A percentile compares a stretch with the other conserved stretches of the same genome.
Conservation (phyloP, 2,797 vertebrate genomes). For the Vultur gryphus region DNA sequence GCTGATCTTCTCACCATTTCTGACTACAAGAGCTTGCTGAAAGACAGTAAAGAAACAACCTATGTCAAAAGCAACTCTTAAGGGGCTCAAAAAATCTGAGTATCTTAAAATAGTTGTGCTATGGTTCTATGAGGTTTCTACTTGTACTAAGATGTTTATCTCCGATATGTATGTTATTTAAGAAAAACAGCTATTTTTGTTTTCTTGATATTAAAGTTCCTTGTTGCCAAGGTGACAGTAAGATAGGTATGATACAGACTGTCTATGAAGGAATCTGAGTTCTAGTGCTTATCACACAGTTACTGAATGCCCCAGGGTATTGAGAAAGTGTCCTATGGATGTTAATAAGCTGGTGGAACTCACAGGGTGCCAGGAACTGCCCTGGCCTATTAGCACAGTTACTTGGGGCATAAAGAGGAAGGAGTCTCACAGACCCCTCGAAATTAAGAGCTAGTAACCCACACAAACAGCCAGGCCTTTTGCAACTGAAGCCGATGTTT, state of each 20-base stretch:
- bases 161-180: not conserved
- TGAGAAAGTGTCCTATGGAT: not conserved
- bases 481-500: not conserved
- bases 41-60: not conserved
- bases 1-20: slow-evolving; percentile 90
- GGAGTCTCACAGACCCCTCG: not conserved
- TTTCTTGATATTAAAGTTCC: not conserved
- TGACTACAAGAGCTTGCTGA: slow-evolving; percentile 94
- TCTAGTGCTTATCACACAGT: not conserved
- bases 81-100: not conserved
- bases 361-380: not conserved
- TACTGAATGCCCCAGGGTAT: not conserved
- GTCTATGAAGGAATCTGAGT: not conserved
- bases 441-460: not conserved
- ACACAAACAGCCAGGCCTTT: not conserved
- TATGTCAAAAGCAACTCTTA: not conserved
- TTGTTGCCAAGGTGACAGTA: not conserved
- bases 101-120: not conserved
- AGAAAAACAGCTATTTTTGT: not conserved
- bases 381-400: not conserved
- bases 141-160: not conserved
- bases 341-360: not conserved
- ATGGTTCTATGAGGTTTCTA: not conserved
- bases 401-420: not conserved
- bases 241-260: not conserved